Conservation (phyloP, 2,797 vertebrate species). For the Mormyrops attenuatus region DNA sequence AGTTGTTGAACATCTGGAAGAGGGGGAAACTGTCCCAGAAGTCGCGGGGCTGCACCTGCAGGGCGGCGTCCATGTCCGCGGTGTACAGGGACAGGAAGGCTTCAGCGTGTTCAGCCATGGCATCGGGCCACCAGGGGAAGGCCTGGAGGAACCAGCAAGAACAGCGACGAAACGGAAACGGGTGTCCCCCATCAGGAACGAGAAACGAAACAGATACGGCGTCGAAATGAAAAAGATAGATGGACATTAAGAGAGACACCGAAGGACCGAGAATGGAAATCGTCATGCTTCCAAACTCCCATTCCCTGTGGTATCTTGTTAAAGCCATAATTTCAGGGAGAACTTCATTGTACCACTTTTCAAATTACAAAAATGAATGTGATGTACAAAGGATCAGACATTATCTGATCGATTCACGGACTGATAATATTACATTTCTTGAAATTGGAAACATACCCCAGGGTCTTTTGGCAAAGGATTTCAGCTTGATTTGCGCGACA, state of each 20-base stretch:
- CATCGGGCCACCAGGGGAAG: slow-evolving; percentile 89
- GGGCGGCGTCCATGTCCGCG: slow-evolving; percentile 78
- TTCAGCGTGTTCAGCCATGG: slow-evolving; percentile 85
- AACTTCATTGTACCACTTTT: neutral
- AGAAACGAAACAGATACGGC: neutral
- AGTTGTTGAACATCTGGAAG: slow-evolving; percentile 93
- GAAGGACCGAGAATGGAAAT: neutral
- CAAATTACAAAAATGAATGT: neutral
- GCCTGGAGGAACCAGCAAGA: slow-evolving; percentile 60
- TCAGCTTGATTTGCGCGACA: neutral
- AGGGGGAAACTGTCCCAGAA: slow-evolving; percentile 94
- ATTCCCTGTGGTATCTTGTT: neutral
- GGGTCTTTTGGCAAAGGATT: neutral
- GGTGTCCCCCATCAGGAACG: neutral
- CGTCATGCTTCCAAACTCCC: neutral
- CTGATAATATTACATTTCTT: neutral
- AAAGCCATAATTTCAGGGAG: neutral
- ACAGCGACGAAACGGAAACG: neutral
- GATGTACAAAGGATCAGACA: neutral
- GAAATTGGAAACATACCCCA: neutral
- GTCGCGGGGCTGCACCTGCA: slow-evolving; percentile 80
- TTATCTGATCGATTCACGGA: neutral
- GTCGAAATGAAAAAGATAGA: neutral
- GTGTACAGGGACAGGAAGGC: slow-evolving; percentile 83
- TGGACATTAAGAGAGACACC: neutral